phyloP scores from a whole-genome alignment of 2,888 invertebrate genomes.

The Lampropteryx suffumata region DNA sequence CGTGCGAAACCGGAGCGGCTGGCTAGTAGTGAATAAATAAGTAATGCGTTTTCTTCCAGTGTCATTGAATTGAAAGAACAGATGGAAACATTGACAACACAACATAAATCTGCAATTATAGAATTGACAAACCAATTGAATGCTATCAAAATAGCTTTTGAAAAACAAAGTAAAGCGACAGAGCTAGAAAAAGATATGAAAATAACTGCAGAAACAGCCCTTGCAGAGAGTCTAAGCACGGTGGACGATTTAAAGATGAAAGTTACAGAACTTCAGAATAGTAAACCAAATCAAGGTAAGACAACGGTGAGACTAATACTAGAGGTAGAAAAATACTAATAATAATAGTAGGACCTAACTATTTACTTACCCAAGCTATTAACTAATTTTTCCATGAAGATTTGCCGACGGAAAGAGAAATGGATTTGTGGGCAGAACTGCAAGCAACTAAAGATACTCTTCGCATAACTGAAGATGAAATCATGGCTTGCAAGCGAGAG shows the following conservation, averaged over 20 bases:
- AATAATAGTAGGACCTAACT: too few relatives aligned
- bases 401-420: constrained; percentile 70
- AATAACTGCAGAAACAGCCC: constrained; percentile 44
- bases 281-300: constrained; percentile 61
- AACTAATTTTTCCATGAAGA: constrained; percentile 45
- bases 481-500: constrained; percentile 63
- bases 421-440: constrained; percentile 71
- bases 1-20: too few relatives aligned
- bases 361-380: neutral
- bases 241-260: constrained; percentile 60
- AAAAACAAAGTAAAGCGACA: constrained; percentile 48
- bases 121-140: constrained; percentile 60
- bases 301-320: too few relatives aligned
- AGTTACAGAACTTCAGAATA: constrained; percentile 62
- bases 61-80: constrained; percentile 60
- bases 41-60: constrained; percentile 39
- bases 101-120: constrained; percentile 55
- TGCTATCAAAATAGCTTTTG: constrained; percentile 48
- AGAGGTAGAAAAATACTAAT: too few relatives aligned
- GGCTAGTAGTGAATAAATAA: too few relatives aligned
- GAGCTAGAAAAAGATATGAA: constrained; percentile 54
- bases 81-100: constrained; percentile 52
- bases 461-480: constrained; percentile 68
- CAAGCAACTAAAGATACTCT: constrained; percentile 73
- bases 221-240: constrained; percentile 47